Evolutionary conservation across 2,888 invertebrate species (phyloP).

Genomic region (Tribolium freemani): DNA sequence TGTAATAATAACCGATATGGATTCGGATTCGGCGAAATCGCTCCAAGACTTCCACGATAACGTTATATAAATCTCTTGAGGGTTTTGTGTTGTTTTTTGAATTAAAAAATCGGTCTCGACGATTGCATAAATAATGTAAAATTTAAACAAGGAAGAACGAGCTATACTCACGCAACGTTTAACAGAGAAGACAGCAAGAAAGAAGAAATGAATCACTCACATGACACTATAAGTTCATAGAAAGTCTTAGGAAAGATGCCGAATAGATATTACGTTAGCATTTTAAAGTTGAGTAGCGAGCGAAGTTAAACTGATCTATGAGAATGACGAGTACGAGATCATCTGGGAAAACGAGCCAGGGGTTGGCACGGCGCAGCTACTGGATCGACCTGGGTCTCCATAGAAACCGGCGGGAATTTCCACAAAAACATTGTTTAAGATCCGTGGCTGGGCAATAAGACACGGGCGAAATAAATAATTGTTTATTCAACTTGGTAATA

Average conservation of each 20-base stretch:
- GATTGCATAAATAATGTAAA: slow-evolving; percentile 1
- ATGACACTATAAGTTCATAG: slow-evolving; percentile 43
- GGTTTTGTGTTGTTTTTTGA: neutral
- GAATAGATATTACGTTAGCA: slow-evolving; percentile 42
- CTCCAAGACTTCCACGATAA: neutral
- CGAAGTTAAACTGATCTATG: slow-evolving; percentile 44
- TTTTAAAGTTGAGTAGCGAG: slow-evolving; percentile 39
- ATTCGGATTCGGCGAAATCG: neutral
- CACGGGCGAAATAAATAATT: no score
- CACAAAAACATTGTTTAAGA: slow-evolving; percentile 46
- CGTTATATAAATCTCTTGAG: neutral
- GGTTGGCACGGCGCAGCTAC: slow-evolving; percentile 59
- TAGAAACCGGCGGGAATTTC: slow-evolving; percentile 65
- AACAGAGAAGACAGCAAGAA: slow-evolving; percentile 43
- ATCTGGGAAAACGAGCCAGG: slow-evolving; percentile 57
- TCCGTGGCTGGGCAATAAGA: no score
- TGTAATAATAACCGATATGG: slow-evolving; percentile 9
- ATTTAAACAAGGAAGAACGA: slow-evolving; percentile 17
- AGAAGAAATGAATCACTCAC: slow-evolving; percentile 41
- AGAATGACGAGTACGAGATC: slow-evolving; percentile 53
- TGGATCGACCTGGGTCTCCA: slow-evolving; percentile 65
- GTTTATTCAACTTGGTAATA: neutral
- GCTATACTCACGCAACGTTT: slow-evolving; percentile 48
- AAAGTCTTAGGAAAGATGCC: slow-evolving; percentile 27
- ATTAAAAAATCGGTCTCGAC: neutral